Percentiles rank a stretch among this genome's conserved stretches.
phyloP scores from a whole-genome alignment of 2,888 invertebrate species.

The Melanophora roralis region DNA sequence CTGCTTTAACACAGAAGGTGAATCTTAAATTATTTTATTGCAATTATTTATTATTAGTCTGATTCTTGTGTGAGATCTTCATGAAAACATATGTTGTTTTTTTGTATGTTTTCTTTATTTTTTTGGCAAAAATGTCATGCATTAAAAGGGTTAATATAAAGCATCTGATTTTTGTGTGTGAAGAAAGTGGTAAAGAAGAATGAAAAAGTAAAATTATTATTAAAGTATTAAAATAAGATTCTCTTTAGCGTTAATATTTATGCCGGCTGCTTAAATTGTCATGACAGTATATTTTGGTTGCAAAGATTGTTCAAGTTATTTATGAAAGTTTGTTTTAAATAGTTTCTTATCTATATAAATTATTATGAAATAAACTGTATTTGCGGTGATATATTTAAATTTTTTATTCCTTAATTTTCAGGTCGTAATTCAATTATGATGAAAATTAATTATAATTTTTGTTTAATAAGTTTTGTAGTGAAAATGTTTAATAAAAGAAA shows the following conservation, averaged over 20 bases:
- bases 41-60: neutral
- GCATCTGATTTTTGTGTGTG: neutral
- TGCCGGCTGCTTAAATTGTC: neutral
- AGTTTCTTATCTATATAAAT: no score
- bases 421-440: no score
- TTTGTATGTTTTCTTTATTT: neutral
- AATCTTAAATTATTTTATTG: slow-evolving; percentile 1
- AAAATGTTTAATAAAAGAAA: no score
- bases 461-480: no score
- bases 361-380: no score
- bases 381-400: no score
- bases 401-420: no score
- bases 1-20: neutral
- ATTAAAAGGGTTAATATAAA: slow-evolving; percentile 25
- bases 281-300: neutral
- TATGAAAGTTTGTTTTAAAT: neutral
- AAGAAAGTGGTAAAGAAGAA: neutral
- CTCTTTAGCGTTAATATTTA: neutral
- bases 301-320: neutral
- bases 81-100: neutral
- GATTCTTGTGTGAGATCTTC: slow-evolving; percentile 16
- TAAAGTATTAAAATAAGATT: neutral
- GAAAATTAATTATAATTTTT: no score
- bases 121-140: slow-evolving; percentile 24
- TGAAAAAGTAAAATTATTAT: neutral